These are phyloP conservation scores for Nymphalis c-album DNA, from an alignment of 2,888 invertebrate genomes.

Conservation along the genomic window DNA sequence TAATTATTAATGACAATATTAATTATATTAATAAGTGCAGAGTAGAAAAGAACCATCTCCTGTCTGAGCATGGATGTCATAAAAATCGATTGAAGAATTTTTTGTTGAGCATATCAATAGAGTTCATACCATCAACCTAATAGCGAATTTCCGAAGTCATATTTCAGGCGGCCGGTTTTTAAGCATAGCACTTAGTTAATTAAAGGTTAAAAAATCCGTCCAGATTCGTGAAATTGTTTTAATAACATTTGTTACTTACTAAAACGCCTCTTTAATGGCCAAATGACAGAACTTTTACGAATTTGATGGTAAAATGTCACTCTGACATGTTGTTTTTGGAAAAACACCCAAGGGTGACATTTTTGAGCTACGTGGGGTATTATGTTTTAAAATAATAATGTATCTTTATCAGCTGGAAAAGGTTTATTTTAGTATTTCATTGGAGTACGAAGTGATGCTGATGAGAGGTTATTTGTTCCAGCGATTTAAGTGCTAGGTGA, in stretches of 20 bases:
- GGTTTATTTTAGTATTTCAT: slow-evolving; percentile 8
- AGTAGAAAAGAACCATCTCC: too few species aligned
- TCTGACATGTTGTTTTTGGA: slow-evolving; percentile 28
- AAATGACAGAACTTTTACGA: slow-evolving; percentile 29
- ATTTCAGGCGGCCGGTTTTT: too few species aligned
- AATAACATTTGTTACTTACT: neutral
- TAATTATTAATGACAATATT: too few species aligned
- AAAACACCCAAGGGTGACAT: slow-evolving; percentile 31
- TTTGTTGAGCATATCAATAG: too few species aligned
- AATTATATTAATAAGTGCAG: too few species aligned
- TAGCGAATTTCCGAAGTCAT: too few species aligned
- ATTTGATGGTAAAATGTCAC: slow-evolving; percentile 35
- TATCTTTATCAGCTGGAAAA: slow-evolving; percentile 16
- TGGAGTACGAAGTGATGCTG: neutral
- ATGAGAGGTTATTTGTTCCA: neutral
- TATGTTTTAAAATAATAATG: slow-evolving; percentile 33
- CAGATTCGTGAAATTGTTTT: slow-evolving; percentile 1
- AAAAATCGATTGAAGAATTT: too few species aligned
- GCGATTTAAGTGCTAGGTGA: neutral
- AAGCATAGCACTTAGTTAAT: too few species aligned
- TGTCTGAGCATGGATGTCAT: too few species aligned
- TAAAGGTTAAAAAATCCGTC: neutral
- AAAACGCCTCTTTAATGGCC: slow-evolving; percentile 22
- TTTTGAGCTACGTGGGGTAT: slow-evolving; percentile 25
- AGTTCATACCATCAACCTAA: too few species aligned